Evolutionary conservation across 2,888 invertebrate genomes (phyloP), one percentile per base, ranked within the genome.

Genomic region (Erpobdella octoculata): DNA sequence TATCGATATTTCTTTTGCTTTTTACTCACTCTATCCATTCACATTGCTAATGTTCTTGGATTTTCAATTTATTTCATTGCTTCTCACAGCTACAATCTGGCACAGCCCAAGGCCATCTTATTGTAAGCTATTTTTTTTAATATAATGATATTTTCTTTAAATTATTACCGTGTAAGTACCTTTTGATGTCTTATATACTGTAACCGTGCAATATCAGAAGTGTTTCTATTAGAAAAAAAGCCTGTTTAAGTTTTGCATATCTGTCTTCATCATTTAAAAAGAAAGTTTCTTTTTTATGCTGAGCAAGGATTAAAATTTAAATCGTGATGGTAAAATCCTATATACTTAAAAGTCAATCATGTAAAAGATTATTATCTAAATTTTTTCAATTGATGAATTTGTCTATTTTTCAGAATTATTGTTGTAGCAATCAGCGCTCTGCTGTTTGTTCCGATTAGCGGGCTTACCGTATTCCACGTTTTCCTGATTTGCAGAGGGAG

Each of bases 1-100:
- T 96, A 96, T 85, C 87, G 96, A 81, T 96, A 93, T 85, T 98
- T 99, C 87, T 97, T 99, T 86, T 91, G 95, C 87, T 98, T 98
- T 85, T 89, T 98, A 76, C 89, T 95, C 82, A 93, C 94, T 73
- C 87, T 99, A 76, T 93, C 93, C 80, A 87, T 94, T 81, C 97
- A 99, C 85, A 98, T 98, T 94, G 88, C 94, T 81, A 92, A 92
- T 85, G 94, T 98, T 85, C 94, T 97, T 85, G 89, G 90, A 72
- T 88, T 96, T 80, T 93, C 94, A 84, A 87, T 97, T 78, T 88
- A 93, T 82, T 95, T 90, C 86, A 90, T 97, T 76, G 87, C 97
- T 83, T 87, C 92, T 80, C 89, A 90, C 83, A 90, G 90, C 84
- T 89, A 90, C 76, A 87, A 88, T 76, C 87, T 94, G 80, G 88